A percentile compares a stretch with the other conserved stretches of the same genome.
These are phyloP conservation scores for Agapornis roseicollis DNA, from an alignment of 2,113 vertebrate species.

Conservation along the genomic window DNA sequence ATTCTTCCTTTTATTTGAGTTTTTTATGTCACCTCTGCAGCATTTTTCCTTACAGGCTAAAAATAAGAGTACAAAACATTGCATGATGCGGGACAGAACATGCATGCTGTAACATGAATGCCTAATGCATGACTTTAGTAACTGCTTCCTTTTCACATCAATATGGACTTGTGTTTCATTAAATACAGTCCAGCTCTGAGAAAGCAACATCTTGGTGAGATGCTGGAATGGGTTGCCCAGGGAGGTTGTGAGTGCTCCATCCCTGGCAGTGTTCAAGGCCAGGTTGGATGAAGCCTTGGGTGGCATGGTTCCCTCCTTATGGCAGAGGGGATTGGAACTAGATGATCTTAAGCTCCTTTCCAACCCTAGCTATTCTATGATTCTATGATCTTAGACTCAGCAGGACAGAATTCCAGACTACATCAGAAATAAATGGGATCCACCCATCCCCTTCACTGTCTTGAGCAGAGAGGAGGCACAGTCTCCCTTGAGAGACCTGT, in stretches of 20 bases:
- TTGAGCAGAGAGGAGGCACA: neutral
- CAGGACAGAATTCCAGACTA: neutral
- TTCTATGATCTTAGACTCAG: too few relatives aligned
- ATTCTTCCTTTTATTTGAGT: neutral
- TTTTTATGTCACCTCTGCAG: neutral
- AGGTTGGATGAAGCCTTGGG: too few relatives aligned
- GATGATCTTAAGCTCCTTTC: too few relatives aligned
- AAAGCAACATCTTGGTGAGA: neutral
- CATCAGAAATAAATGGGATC: neutral
- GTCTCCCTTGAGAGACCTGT: neutral
- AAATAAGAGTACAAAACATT: neutral
- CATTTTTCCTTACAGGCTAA: neutral
- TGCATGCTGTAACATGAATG: fast-evolving
- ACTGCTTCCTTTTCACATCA: neutral
- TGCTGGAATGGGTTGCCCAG: too few relatives aligned
- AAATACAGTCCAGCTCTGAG: neutral
- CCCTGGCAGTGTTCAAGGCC: too few relatives aligned
- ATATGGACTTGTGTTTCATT: neutral
- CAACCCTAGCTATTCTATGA: too few relatives aligned
- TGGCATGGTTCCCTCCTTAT: too few relatives aligned
- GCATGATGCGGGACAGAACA: neutral
- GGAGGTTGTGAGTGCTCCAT: too few relatives aligned
- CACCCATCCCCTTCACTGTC: neutral
- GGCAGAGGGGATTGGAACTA: too few relatives aligned
- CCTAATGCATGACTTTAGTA: neutral